Base-by-base conservation (phyloP, 2,888 invertebrate species). In the Agonum fuliginosum region DNA sequence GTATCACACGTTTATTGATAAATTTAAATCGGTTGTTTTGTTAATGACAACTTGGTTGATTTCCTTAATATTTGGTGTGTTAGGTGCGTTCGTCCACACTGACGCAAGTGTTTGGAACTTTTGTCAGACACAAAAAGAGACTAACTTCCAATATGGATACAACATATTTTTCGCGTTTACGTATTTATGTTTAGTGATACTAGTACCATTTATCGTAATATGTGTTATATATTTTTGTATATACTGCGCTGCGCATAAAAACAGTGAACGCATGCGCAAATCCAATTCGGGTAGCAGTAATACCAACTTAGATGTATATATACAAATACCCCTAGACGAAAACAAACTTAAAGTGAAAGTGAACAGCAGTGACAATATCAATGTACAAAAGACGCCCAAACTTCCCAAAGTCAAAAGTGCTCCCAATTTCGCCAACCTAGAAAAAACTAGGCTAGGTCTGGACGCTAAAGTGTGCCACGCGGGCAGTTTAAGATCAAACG, bases 161-260 rank as follows among this genome's bases (percentile, higher is more conserved):
- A 87, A 88, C 65, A 84, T 87, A 3, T 80, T 87, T 6, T 90
- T 88, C 81, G 86, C 89, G 0, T 80, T 88, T 24, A 81, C 84
- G 1, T 89, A 89, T 81, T 86, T 87, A 34, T 79, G 87, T 1
- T 81, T 89, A 4, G 87, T 88, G 14, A 90, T 89, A 80, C 81
- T 89, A 34, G 82, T 87, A 1, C 91, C 92, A 0, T 89, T 91
- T 79, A 81, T 86, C n/a, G 89, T 90, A 17, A 92, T 95, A 67
- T 91, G 93, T 84, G 90, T 93, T 85, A 93, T 94, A 84, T 95
- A 95, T 85, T 88, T 91, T 20, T 90, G 92, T 79, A 94, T 94
- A 79, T 95, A 94, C 85, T 89, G 91, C 10, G 95, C 94, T 5
- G 95, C 95, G 4, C 91, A 92, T 80, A 91, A 91, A 78, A 95